These are phyloP conservation scores for Aspidiotus destructor DNA, from an alignment of 2,888 invertebrate species.

Conservation along the genomic window DNA sequence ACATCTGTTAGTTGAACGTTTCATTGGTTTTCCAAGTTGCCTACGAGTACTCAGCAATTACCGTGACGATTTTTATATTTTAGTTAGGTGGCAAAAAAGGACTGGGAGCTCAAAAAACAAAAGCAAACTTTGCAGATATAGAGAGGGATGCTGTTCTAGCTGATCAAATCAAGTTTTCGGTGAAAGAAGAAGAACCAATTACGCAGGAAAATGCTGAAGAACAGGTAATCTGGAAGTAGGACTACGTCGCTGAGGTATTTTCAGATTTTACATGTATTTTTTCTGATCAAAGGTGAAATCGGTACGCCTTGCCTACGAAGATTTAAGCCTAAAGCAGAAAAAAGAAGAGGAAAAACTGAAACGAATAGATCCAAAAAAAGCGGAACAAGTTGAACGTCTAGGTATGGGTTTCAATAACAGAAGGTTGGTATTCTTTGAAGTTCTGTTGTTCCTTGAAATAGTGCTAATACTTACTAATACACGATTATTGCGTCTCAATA, in stretches of 20 bases:
- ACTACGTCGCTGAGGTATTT: no score
- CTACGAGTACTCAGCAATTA: background rate
- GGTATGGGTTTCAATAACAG: slow-evolving; percentile 57
- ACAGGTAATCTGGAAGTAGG: slow-evolving; percentile 47
- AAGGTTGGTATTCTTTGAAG: slow-evolving; percentile 29
- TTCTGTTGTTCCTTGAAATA: background rate
- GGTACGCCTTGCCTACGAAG: slow-evolving; percentile 62
- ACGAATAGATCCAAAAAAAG: slow-evolving; percentile 68
- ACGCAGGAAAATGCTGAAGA: slow-evolving; percentile 49
- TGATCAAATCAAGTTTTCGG: slow-evolving; percentile 57
- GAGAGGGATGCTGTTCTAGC: slow-evolving; percentile 81
- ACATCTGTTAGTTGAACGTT: slow-evolving; percentile 15
- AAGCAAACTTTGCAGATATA: slow-evolving; percentile 87
- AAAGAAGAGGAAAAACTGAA: slow-evolving; percentile 64
- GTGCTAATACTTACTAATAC: background rate
- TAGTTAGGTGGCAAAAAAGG: slow-evolving; percentile 78
- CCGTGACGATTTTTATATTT: slow-evolving; percentile 16
- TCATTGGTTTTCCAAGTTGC: background rate
- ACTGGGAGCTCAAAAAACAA: slow-evolving; percentile 88
- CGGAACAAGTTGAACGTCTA: slow-evolving; percentile 78
- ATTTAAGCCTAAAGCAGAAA: slow-evolving; percentile 57
- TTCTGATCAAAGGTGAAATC: slow-evolving; percentile 41
- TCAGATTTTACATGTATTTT: no score
- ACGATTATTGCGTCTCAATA: slow-evolving; percentile 29
- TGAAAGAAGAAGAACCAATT: slow-evolving; percentile 42